Percentiles rank a stretch among this genome's conserved stretches.
These are phyloP conservation scores for Popillia japonica DNA, from an alignment of 1,140 invertebrate genomes.

Conservation along the genomic window DNA sequence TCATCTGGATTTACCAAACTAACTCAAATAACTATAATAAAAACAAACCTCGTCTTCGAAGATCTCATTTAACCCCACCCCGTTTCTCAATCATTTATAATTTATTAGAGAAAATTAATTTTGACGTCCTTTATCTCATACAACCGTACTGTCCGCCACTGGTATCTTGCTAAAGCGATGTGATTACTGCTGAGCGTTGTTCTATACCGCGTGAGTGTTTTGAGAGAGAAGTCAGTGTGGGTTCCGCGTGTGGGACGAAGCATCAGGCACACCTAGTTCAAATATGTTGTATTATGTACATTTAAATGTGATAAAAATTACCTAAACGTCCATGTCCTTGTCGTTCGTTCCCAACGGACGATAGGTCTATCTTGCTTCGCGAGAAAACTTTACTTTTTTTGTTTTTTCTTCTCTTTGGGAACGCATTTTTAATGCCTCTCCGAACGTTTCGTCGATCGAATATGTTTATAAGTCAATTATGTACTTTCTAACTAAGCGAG, in stretches of 20 bases:
- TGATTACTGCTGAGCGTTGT: background rate
- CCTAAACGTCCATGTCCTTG: constrained; percentile 40
- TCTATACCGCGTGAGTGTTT: constrained; percentile 41
- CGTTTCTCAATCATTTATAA: no score
- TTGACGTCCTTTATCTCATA: no score
- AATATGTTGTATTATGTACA: constrained; percentile 54
- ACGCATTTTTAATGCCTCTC: background rate
- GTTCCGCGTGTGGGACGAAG: constrained; percentile 49
- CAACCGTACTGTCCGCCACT: background rate
- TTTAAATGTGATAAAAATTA: constrained; percentile 52
- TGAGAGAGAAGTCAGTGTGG: constrained; percentile 49
- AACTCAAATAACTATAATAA: no score
- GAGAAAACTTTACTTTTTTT: constrained; percentile 1
- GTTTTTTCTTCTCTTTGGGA: background rate
- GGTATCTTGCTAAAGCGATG: background rate
- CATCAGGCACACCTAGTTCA: constrained; percentile 55
- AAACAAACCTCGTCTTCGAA: no score
- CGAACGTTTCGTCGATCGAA: background rate
- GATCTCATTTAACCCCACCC: no score
- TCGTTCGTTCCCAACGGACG: background rate
- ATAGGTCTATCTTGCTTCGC: background rate
- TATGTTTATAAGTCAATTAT: background rate
- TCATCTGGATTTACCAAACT: no score
- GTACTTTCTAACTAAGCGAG: background rate
- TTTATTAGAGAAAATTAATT: no score